These are phyloP conservation scores for Acanthurus tractus DNA, from an alignment of 2,797 vertebrate genomes.

Conservation along the genomic window DNA sequence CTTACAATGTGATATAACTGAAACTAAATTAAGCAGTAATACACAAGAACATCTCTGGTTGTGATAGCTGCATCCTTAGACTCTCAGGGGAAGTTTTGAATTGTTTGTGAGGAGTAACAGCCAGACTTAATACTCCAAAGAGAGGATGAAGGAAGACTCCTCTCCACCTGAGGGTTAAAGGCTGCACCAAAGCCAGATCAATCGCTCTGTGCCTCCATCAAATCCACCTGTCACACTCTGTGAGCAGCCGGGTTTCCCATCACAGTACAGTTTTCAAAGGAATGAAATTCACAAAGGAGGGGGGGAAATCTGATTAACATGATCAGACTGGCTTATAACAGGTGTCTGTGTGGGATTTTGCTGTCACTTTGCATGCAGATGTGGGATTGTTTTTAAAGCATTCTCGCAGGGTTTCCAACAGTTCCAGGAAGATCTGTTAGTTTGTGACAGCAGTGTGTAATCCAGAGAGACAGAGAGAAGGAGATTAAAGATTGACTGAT, in stretches of 20 bases:
- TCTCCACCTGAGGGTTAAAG: slow-evolving; percentile 24
- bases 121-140: slow-evolving; percentile 4
- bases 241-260: slow-evolving; percentile 27
- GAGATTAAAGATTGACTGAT: slow-evolving; percentile 1
- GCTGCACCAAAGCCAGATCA: slow-evolving; percentile 54
- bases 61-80: slow-evolving; percentile 12
- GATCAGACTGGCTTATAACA: slow-evolving; percentile 30
- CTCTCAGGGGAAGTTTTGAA: slow-evolving; percentile 34
- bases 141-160: slow-evolving; percentile 11
- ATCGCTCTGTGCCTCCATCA: slow-evolving; percentile 47
- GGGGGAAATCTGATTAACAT: slow-evolving; percentile 11
- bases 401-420: slow-evolving; percentile 1
- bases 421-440: not conserved
- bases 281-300: slow-evolving; percentile 12
- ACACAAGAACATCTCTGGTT: slow-evolving; percentile 1
- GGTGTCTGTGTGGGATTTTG: slow-evolving; percentile 13
- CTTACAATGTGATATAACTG: slow-evolving; percentile 21
- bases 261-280: slow-evolving; percentile 1
- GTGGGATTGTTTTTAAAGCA: not conserved
- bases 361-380: slow-evolving; percentile 16
- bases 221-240: slow-evolving; percentile 47
- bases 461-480: not conserved
- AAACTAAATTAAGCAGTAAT: not conserved
- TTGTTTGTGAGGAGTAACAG: slow-evolving; percentile 11
- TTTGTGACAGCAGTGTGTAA: slow-evolving; percentile 7